phyloP scores from a whole-genome alignment of 2,113 vertebrate genomes.

The Archocentrus centrarchus region DNA sequence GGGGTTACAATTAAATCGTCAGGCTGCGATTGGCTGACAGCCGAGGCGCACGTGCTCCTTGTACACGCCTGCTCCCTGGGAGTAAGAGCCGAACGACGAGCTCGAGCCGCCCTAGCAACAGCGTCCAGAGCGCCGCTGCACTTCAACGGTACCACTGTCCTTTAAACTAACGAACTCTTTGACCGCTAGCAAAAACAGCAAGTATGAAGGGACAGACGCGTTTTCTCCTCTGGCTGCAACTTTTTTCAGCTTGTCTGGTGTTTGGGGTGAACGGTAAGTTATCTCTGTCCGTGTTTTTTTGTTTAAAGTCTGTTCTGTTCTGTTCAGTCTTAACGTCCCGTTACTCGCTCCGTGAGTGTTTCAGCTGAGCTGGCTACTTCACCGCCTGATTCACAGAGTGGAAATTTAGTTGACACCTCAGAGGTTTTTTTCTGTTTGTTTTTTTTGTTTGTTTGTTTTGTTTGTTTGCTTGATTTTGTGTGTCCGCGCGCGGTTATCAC shows the following conservation, averaged over 20 bases:
- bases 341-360: not conserved
- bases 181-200: not conserved
- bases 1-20: constrained; percentile 48
- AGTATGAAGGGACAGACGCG: constrained; percentile 65
- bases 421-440: too few species aligned
- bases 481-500: not conserved
- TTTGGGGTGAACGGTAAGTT: constrained; percentile 73
- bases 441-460: too few species aligned
- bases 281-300: not conserved
- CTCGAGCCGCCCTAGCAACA: constrained; percentile 5
- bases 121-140: not conserved
- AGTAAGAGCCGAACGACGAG: constrained; percentile 33
- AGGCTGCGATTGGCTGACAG: constrained; percentile 69
- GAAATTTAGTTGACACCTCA: not conserved
- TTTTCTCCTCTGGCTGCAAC: constrained; percentile 48
- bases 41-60: constrained; percentile 71
- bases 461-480: not conserved
- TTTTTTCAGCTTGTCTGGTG: constrained; percentile 65
- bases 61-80: constrained; percentile 39
- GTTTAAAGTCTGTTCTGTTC: constrained; percentile 27
- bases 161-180: not conserved
- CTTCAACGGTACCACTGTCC: not conserved
- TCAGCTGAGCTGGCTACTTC: not conserved
- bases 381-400: not conserved
- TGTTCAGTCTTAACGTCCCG: constrained; percentile 19